Evolutionary conservation across 1,140 invertebrate species (phyloP), one percentile per base, ranked within the genome.

Genomic region (Eurosta solidaginis): DNA sequence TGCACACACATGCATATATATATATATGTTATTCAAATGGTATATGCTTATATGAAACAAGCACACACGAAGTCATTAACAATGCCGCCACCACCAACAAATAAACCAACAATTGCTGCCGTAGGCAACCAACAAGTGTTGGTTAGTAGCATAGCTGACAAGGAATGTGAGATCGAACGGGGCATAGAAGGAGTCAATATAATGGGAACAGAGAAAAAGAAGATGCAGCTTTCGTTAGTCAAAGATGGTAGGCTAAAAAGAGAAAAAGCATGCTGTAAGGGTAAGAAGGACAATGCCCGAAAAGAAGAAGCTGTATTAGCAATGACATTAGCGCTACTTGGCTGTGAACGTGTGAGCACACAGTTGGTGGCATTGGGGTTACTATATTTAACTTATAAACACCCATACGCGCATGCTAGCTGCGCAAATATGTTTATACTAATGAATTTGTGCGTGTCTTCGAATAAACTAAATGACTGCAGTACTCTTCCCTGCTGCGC

Each of bases 251-350:
- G 6, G 22, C 7, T 0, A 2, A 4, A 52, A 25, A 22, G 17
- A 0, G 49, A 52, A 25, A 22, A 22, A 22, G 14, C 29, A 9
- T 36, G 59, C 6, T 12, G 2, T 29, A 33, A n/a, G 54, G 52
- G n/a, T 33, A 68, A 68, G 20, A 40, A 14, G n/a, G 29, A n/a
- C n/a, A n/a, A n/a, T n/a, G n/a, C n/a, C n/a, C n/a, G n/a, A 27
- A 40, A 68, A 33, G 33, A 22, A 40, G 59, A n/a, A 68, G 36
- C 59, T 68, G n/a, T 1, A 68, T 40, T 20, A 68, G 59, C 59
- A 68, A 68, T 68, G 59, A 68, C 59, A 68, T 68, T 68, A 68
- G 59, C 59, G 59, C 59, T 42, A 68, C 59, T 20, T 68, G n/a
- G 59, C 33, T 68, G 59, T 10, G 59, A n/a, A n/a, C n/a, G n/a